phyloP scores from a whole-genome alignment of 2,797 vertebrate species.

The Clarias pachynema region DNA sequence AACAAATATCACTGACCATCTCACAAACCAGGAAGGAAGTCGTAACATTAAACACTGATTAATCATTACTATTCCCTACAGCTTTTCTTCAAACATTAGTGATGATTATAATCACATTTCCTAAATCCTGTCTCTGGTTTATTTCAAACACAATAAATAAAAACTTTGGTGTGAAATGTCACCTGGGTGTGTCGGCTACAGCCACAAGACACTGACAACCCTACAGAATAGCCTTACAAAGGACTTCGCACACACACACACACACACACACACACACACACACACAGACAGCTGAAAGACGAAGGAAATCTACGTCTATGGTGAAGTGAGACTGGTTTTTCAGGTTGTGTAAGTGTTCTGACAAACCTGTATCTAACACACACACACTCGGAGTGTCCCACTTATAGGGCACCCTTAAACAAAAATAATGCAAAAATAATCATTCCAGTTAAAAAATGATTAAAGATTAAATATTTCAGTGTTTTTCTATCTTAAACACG shows the following conservation, averaged over 20 bases:
- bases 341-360: neutral
- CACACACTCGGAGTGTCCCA: neutral
- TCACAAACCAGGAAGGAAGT: neutral
- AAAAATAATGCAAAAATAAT: neutral
- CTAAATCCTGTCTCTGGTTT: neutral
- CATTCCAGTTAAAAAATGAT: neutral
- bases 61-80: neutral
- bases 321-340: neutral
- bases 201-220: neutral
- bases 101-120: neutral
- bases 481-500: neutral
- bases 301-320: neutral
- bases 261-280: slow-evolving; percentile 3
- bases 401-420: neutral
- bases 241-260: neutral
- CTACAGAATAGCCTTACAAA: neutral
- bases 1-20: neutral
- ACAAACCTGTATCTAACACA: neutral
- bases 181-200: slow-evolving; percentile 6
- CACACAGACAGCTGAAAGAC: neutral
- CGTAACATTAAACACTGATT: neutral
- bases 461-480: neutral
- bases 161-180: slow-evolving; percentile 2
- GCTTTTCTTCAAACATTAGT: neutral
- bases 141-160: neutral